Conservation (phyloP, 2,797 vertebrate genomes). For the Eupleurogrammus muticus region DNA sequence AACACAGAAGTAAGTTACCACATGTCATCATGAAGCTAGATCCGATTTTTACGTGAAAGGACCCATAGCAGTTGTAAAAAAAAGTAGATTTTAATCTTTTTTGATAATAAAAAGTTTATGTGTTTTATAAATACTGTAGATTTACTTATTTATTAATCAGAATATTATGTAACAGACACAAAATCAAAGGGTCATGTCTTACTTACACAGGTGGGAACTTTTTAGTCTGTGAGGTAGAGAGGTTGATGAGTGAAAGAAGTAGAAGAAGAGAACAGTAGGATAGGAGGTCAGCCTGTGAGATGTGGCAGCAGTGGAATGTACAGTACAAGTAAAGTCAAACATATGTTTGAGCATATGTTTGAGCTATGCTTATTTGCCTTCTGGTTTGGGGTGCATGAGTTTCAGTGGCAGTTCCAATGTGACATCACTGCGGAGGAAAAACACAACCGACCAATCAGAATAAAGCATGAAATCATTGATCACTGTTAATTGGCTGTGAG, state of each 20-base stretch:
- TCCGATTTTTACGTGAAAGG: background rate
- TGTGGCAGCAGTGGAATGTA: background rate
- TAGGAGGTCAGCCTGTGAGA: background rate
- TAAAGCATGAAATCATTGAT: background rate
- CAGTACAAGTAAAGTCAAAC: background rate
- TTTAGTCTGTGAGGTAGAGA: slow-evolving; percentile 65
- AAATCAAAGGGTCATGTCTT: background rate
- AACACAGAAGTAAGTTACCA: slow-evolving; percentile 22
- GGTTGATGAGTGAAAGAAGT: background rate
- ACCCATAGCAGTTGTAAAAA: too few relatives aligned
- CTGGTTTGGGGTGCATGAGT: slow-evolving; percentile 92
- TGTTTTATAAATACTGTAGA: too few relatives aligned
- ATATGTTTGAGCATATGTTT: background rate
- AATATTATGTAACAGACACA: background rate
- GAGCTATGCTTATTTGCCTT: slow-evolving; percentile 71
- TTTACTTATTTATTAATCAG: too few relatives aligned
- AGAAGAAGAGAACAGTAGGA: slow-evolving; percentile 9
- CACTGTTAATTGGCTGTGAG: background rate
- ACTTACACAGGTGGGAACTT: slow-evolving; percentile 59
- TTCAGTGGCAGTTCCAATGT: slow-evolving; percentile 87
- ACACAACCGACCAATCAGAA: slow-evolving; percentile 42
- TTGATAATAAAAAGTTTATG: too few relatives aligned
- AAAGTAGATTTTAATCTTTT: too few relatives aligned
- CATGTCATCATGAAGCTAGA: background rate
- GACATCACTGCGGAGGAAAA: slow-evolving; percentile 85